Conservation (phyloP, 2,797 vertebrate species). For the Rhinophrynus dorsalis region DNA sequence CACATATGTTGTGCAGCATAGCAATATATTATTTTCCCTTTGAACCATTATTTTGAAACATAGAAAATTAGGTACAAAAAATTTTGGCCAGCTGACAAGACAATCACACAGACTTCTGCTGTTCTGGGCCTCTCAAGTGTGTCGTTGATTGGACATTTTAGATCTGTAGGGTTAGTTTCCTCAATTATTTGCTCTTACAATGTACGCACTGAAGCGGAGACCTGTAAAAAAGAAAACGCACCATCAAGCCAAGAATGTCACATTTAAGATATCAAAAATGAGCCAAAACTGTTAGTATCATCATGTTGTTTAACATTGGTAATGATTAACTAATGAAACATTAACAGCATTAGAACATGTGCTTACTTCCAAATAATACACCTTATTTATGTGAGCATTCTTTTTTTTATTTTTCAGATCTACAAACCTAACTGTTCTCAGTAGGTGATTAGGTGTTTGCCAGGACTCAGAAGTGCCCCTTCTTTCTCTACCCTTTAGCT, state of each 20-base stretch:
- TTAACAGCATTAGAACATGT: not conserved
- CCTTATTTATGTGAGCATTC: not conserved
- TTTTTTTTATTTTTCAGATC: too few relatives aligned
- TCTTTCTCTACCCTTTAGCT: too few relatives aligned
- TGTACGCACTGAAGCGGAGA: constrained; percentile 65
- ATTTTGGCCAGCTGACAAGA: constrained; percentile 61
- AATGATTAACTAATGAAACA: not conserved
- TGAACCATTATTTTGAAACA: constrained; percentile 54
- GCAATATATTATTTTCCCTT: constrained; percentile 53
- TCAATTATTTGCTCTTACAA: constrained; percentile 45
- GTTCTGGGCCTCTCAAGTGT: constrained; percentile 48
- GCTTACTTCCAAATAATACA: not conserved
- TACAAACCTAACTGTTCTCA: too few relatives aligned
- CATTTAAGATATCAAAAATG: constrained; percentile 46
- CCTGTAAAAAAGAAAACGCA: constrained; percentile 61
- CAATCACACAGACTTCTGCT: constrained; percentile 48
- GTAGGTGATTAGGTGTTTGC: too few relatives aligned
- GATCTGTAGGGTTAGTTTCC: constrained; percentile 33
- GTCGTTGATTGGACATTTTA: constrained; percentile 45
- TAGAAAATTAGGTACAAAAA: constrained; percentile 53
- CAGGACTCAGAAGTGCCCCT: too few relatives aligned
- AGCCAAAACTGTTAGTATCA: not conserved
- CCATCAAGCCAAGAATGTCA: constrained; percentile 35
- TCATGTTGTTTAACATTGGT: not conserved
- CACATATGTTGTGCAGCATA: constrained; percentile 59